These are phyloP conservation scores for Pristis pectinata DNA, from an alignment of 2,797 vertebrate genomes.

Conservation along the genomic window DNA sequence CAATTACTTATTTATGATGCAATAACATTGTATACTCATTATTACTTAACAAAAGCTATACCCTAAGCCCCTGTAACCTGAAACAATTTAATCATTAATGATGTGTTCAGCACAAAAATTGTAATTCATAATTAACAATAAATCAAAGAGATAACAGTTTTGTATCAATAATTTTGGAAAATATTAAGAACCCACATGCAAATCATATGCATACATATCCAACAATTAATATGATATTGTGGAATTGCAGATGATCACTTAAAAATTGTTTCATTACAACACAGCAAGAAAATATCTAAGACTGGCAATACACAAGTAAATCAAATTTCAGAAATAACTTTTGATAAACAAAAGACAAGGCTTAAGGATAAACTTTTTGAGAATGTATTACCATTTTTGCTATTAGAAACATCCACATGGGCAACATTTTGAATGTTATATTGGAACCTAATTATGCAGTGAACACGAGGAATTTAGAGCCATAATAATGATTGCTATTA, in stretches of 20 bases:
- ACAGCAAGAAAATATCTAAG: neutral
- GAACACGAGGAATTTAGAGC: neutral
- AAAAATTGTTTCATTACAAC: no score
- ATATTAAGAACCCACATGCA: neutral
- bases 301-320: neutral
- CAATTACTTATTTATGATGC: slow-evolving; percentile 12
- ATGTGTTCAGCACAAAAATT: neutral
- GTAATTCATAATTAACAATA: neutral
- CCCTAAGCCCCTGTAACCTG: neutral
- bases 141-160: neutral
- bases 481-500: neutral
- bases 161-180: neutral
- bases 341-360: neutral
- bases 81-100: neutral
- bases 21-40: slow-evolving; percentile 25
- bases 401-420: neutral
- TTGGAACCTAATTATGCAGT: neutral
- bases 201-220: neutral
- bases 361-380: neutral
- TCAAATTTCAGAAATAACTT: neutral
- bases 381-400: no score
- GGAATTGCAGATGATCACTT: neutral
- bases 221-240: neutral
- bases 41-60: slow-evolving; percentile 25
- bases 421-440: neutral